phyloP scores from a whole-genome alignment of 2,113 vertebrate genomes.

The Syngnathoides biaculeatus region DNA sequence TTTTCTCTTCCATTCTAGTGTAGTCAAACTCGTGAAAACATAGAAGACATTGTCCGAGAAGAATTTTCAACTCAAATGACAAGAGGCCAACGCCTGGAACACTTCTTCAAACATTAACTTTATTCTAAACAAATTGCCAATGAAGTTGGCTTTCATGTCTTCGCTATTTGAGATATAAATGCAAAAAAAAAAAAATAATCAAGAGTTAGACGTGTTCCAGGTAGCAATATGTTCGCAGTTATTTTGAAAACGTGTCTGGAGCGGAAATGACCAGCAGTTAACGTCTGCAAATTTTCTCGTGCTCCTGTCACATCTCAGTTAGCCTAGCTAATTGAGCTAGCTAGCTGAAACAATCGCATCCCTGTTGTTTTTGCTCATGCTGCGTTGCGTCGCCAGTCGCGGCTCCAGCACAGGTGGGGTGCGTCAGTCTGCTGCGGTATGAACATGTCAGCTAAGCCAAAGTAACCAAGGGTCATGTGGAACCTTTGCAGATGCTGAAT shows the following conservation, averaged over 20 bases:
- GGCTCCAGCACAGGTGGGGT: constrained; percentile 10
- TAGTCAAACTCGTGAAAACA: constrained; percentile 10
- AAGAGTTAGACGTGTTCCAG: neutral
- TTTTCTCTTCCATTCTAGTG: neutral
- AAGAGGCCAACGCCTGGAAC: neutral
- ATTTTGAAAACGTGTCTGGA: constrained; percentile 24
- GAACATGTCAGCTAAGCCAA: neutral
- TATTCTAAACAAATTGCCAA: neutral
- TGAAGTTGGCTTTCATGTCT: rapidly evolving
- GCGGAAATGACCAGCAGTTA: constrained; percentile 19
- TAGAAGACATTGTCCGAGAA: neutral
- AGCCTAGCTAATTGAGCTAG: constrained; percentile 22
- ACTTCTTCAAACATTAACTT: neutral
- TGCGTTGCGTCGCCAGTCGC: constrained; percentile 24
- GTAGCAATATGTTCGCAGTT: constrained; percentile 10
- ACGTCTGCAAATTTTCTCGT: neutral
- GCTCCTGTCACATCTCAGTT: constrained; percentile 11
- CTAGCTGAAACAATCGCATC: constrained; percentile 4
- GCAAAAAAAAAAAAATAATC: too few relatives aligned
- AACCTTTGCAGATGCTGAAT: constrained; percentile 40
- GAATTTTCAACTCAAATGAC: constrained; percentile 37
- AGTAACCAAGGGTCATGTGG: constrained; percentile 21
- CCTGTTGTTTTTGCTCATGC: constrained; percentile 47
- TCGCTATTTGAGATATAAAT: neutral
- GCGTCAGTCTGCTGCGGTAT: neutral